Base-by-base conservation (phyloP, 2,797 vertebrate species). In the Parauchenoglanis ngamensis region DNA sequence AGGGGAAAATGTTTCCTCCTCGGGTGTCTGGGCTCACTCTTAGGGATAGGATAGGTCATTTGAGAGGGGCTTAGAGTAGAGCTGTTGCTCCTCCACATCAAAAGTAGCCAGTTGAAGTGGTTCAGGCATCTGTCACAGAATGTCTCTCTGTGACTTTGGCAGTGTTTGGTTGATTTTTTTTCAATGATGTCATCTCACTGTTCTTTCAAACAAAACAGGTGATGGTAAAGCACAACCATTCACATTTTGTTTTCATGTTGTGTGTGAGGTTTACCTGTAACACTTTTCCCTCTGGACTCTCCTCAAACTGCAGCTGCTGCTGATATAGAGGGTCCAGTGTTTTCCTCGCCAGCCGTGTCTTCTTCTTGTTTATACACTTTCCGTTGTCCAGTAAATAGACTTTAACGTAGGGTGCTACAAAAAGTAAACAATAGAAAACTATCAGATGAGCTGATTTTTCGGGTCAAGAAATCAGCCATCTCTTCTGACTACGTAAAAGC, bases 331-430 rank as follows among this genome's bases (percentile, higher is more conserved):
- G 98, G 89, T 99, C 98, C 84, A 98, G 96, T 0, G 98, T 98
- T 95, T 99, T 99, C 90, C 98, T 97, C 11, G 98, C 98, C 92
- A 98, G 95, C 65, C 99, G 97, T 73, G 98, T 99, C 94, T 98
- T 97, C 95, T 99, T 98, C 96, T 99, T 99, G 95, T 98, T 95
- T 93, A 98, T 94, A 91, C 98, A 99, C 93, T 97, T 98, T 92
- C 98, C 98, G 1, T 99, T 99, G 91, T 98, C 98, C 96, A 99
- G 94, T 68, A 99, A 95, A 88, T 99, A 99, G 88, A 99, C 98
- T 95, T 99, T 99, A 91, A 99, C 98, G 3, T 99, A 99, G 0
- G 98, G 96, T 93, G 98, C 98, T 99, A 86, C 8, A 88, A 46
- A 90, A 44, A 44, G 13, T 3, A 44, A 81, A 52, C 1, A 46